Percentiles rank a stretch among this genome's conserved stretches.
Conservation (phyloP, 2,888 invertebrate species). For the Saturnia japonica region DNA sequence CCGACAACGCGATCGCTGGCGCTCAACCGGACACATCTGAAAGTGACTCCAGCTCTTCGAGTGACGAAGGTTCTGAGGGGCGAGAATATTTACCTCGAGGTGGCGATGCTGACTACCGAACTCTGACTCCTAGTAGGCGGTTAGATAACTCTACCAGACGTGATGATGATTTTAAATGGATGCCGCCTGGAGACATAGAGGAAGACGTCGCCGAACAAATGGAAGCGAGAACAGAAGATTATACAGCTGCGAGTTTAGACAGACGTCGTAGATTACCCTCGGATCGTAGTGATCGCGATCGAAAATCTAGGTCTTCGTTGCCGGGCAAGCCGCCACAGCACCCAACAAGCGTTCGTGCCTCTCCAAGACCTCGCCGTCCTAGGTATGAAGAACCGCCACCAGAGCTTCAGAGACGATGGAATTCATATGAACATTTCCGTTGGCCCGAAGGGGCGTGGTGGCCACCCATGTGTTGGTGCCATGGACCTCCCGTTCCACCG, state of each 20-base stretch:
- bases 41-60: constrained; percentile 63
- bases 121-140: constrained; percentile 67
- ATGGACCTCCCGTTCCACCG: constrained; percentile 70
- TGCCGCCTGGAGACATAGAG: constrained; percentile 70
- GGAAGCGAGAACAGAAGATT: constrained; percentile 60
- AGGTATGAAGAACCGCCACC: constrained; percentile 68
- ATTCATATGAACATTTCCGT: constrained; percentile 83
- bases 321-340: constrained; percentile 78
- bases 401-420: constrained; percentile 74
- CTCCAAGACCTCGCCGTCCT: constrained; percentile 66
- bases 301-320: constrained; percentile 84
- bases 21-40: constrained; percentile 67
- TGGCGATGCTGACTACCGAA: constrained; percentile 83
- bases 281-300: constrained; percentile 83
- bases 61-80: constrained; percentile 67
- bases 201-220: constrained; percentile 55
- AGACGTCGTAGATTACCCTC: constrained; percentile 76
- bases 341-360: constrained; percentile 66
- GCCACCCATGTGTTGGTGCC: constrained; percentile 77
- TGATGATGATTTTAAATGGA: constrained; percentile 87
- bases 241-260: constrained; percentile 78
- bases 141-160: constrained; percentile 83
- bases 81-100: constrained; percentile 79
- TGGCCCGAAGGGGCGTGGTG: constrained; percentile 81
- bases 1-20: constrained; percentile 68